phyloP scores from a whole-genome alignment of 2,797 vertebrate species.

The Myiotriccus ornatus region DNA sequence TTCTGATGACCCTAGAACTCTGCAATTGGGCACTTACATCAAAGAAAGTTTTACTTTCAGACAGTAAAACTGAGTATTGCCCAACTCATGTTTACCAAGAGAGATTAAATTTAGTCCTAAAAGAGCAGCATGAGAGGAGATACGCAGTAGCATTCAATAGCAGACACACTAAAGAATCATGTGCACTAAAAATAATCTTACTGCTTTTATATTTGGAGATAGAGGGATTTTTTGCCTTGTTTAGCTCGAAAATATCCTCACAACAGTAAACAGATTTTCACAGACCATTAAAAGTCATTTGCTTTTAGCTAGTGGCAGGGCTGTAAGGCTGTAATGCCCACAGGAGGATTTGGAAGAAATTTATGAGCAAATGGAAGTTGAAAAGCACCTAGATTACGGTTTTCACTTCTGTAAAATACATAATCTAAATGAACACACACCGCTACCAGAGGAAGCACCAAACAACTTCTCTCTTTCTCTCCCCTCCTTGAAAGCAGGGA shows the following conservation, averaged over 20 bases:
- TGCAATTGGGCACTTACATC: background rate
- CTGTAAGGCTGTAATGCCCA: background rate
- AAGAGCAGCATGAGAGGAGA: background rate
- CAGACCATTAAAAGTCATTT: slow-evolving; percentile 18
- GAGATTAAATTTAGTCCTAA: background rate
- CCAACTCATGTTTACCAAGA: background rate
- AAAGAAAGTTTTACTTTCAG: background rate
- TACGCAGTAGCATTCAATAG: background rate
- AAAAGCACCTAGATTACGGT: slow-evolving; percentile 44
- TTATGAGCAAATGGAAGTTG: slow-evolving; percentile 49
- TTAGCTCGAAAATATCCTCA: slow-evolving; percentile 1
- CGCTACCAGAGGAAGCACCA: slow-evolving; percentile 46
- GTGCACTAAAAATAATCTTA: slow-evolving; percentile 8
- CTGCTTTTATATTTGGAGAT: background rate
- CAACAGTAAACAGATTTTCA: slow-evolving; percentile 29
- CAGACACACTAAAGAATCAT: background rate
- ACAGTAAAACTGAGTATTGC: background rate
- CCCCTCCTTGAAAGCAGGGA: background rate
- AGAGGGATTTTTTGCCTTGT: background rate
- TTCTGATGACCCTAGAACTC: background rate
- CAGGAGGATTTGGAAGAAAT: slow-evolving; percentile 40
- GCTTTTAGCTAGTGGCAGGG: slow-evolving; percentile 2
- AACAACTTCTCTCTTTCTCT: slow-evolving; percentile 34
- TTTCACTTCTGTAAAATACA: slow-evolving; percentile 61
- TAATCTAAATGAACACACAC: slow-evolving; percentile 52